A percentile compares a stretch with the other conserved stretches of the same genome.
These are phyloP conservation scores for Chionodraco myersi DNA, from an alignment of 2,113 vertebrate species.

Conservation along the genomic window DNA sequence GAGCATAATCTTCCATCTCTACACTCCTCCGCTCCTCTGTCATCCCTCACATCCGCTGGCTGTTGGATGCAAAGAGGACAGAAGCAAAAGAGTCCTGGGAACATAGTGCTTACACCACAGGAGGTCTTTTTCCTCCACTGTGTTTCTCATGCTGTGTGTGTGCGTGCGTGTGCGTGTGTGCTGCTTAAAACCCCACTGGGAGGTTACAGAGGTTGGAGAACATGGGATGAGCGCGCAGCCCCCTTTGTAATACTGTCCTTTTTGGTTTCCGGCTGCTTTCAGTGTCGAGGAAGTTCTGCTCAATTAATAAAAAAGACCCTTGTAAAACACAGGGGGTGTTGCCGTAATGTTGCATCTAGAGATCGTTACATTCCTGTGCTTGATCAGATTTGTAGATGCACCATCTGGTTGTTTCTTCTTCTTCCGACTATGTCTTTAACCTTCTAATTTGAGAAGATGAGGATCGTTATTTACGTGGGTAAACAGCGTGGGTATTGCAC, in stretches of 20 bases:
- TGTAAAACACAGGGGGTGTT: neutral
- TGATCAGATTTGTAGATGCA: neutral
- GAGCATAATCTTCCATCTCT: constrained; percentile 15
- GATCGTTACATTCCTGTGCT: constrained; percentile 9
- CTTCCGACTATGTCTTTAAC: constrained; percentile 7
- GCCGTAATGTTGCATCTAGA: neutral
- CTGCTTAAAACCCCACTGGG: constrained; percentile 33
- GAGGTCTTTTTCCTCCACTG: constrained; percentile 62
- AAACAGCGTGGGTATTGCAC: neutral
- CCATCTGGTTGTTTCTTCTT: neutral
- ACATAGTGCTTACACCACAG: constrained; percentile 50
- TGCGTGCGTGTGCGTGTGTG: too few relatives aligned
- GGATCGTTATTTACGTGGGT: constrained; percentile 11
- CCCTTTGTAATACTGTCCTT: constrained; percentile 19
- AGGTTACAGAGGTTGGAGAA: constrained; percentile 60
- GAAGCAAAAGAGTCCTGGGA: constrained; percentile 65
- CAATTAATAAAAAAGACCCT: neutral
- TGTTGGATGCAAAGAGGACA: constrained; percentile 40
- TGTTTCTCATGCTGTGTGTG: constrained; percentile 62
- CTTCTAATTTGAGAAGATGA: constrained; percentile 28
- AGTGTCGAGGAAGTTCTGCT: neutral
- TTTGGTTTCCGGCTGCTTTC: constrained; percentile 35
- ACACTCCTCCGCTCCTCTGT: constrained; percentile 5
- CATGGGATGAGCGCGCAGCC: constrained; percentile 42
- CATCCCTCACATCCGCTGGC: constrained; percentile 27